Evolutionary conservation across 2,888 invertebrate genomes (phyloP).

Genomic region (Plagodis pulveraria): DNA sequence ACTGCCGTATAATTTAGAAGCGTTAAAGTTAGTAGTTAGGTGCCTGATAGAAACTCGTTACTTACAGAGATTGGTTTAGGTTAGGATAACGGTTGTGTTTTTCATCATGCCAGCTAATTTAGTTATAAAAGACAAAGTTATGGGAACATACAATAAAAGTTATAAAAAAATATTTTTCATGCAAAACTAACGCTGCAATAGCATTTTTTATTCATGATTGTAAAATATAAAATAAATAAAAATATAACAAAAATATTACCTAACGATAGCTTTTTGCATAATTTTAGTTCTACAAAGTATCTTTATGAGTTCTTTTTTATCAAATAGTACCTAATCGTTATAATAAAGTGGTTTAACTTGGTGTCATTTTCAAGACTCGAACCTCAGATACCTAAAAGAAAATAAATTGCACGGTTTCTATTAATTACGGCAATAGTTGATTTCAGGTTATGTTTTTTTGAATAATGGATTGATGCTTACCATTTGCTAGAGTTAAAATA

Average conservation of each 20-base stretch:
- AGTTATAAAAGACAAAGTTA: slow-evolving; percentile 28
- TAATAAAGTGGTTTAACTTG: slow-evolving; percentile 1
- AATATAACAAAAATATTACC: background rate
- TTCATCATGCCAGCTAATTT: slow-evolving; percentile 29
- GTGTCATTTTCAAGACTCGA: slow-evolving; percentile 7
- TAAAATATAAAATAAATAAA: background rate
- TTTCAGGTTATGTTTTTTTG: slow-evolving; percentile 2
- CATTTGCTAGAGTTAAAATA: slow-evolving; percentile 23
- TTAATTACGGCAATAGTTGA: slow-evolving; percentile 1
- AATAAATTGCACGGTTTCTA: slow-evolving; percentile 13
- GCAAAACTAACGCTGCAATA: background rate
- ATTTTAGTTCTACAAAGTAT: slow-evolving; percentile 6
- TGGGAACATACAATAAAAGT: slow-evolving; percentile 15
- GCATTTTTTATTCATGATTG: background rate
- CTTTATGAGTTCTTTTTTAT: slow-evolving; percentile 8
- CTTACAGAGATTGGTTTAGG: slow-evolving; percentile 31
- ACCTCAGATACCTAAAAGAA: slow-evolving; percentile 3
- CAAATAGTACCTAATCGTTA: slow-evolving; percentile 2
- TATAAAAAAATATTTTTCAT: background rate
- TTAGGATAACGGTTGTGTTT: slow-evolving; percentile 40
- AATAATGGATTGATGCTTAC: slow-evolving; percentile 20
- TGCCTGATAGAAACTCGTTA: slow-evolving; percentile 41
- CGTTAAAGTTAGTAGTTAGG: slow-evolving; percentile 46
- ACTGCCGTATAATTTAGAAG: slow-evolving; percentile 66
- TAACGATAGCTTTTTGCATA: slow-evolving; percentile 7